Evolutionary conservation across 2,797 vertebrate genomes (phyloP), one percentile per base, ranked within the genome.

Genomic region (Acanthopagrus latus): DNA sequence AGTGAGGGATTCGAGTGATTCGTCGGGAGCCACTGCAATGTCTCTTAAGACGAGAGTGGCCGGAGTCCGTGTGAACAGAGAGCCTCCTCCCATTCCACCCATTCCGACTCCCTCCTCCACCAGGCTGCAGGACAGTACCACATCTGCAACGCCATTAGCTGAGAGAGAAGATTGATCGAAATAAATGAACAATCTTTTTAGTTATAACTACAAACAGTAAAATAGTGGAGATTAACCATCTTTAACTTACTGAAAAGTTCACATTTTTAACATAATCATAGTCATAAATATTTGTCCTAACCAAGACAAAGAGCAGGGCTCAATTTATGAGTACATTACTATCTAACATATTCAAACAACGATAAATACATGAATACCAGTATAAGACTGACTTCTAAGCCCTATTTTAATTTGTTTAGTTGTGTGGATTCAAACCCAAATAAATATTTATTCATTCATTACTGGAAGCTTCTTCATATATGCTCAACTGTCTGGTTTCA

Each of bases 101-200:
- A 33, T 58, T 12, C 86, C 93, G 0, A 44, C 76, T 7, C 92
- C 91, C 25, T 96, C 95, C 80, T 95, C 93, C 75, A 94, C 92
- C 77, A 96, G 84, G 60, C 85, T 60, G 69, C 96, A 97, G 75
- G 95, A 93, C 43, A 97, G 85, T 11, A 97, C 92, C 43, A 97
- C 88, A 38, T 97, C 96, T 33, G 93, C 91, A 12, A 88, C 87
- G 0, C 80, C 84, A 46, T 91, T 84, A 75, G 80, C 94, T 94
- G 66, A 70, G 33, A 59, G 3, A 67, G 21, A 64, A 59, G n/a
- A 3, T 7, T 27, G 5, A 38, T 38, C 9, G 38, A 60, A n/a
- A 25, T 0, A 38, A 11, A 59, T 14, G 33, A 10, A 38, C 9
- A 21, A 13, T 17, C 7, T 21, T 41, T 21, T n/a, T n/a, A 16